These are phyloP conservation scores for Tapera naevia DNA, from an alignment of 2,797 vertebrate genomes.

Conservation along the genomic window DNA sequence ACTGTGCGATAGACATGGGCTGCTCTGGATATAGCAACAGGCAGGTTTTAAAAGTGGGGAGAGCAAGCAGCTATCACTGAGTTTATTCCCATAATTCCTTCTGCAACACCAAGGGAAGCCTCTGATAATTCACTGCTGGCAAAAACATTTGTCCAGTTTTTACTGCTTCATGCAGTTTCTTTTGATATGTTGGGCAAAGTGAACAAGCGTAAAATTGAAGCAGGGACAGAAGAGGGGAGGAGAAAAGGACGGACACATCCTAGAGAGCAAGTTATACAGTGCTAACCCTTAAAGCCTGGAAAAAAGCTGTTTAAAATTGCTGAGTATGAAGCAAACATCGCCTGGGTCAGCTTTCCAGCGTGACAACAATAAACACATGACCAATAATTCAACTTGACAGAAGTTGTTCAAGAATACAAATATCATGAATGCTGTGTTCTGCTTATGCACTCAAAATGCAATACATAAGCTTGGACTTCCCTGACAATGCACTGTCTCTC, in stretches of 20 bases:
- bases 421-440: not conserved
- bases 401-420: not conserved
- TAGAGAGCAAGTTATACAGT: not conserved
- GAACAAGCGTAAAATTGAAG: not conserved
- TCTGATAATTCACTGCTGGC: not conserved
- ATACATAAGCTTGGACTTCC: not conserved
- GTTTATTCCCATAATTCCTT: not conserved
- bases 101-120: not conserved
- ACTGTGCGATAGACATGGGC: rapidly evolving
- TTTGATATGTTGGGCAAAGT: not conserved
- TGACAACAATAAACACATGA: not conserved
- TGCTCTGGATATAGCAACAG: not conserved
- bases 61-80: not conserved
- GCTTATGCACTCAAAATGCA: not conserved
- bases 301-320: not conserved
- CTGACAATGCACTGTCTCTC: not conserved
- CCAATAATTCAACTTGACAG: not conserved
- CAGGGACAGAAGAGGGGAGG: not conserved
- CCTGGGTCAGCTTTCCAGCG: not conserved
- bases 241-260: not conserved
- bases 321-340: not conserved
- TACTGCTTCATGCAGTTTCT: not conserved
- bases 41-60: not conserved
- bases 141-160: not conserved
- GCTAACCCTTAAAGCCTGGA: not conserved